Evolutionary conservation across 2,888 invertebrate genomes (phyloP), one percentile per base, ranked within the genome.

Genomic region (Drosophila limbata): DNA sequence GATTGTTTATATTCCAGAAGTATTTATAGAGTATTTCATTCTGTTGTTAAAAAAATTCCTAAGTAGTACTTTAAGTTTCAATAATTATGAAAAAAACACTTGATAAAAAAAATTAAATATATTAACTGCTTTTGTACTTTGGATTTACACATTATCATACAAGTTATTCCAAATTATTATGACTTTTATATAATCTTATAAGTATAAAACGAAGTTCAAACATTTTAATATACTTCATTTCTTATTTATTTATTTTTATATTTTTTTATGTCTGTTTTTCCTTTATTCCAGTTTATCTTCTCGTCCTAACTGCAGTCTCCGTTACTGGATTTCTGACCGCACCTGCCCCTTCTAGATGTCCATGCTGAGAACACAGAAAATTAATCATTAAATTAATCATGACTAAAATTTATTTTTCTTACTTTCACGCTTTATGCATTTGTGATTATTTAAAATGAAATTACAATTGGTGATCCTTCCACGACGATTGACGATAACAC

Each of bases 381-480:
- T 0, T 13, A 9, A n/a, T 35, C 11, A 11, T 48, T 10, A 4
- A 0, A 42, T 13, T 19, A 13, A 42, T 21, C 19, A 21, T 0
- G 15, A 28, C 8, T 28, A 4, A 15, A 35, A 37, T 11, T 25
- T 10, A 8, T 51, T 6, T 6, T 37, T 17, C 31, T 42, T 33
- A 50, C 59, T 31, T 50, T 31, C 21, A 9, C 33, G 42, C 21
- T 31, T 33, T 40, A 11, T 19, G 33, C 60, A 60, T n/a, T 10
- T 21, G 33, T 60, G 50, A 21, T 50, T 60, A 13, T 33, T 15
- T 1, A 50, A 19, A 33, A 33, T 50, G 15, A 60, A 60, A 33
- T 40, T 60, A 33, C 60, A 60, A 21, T 31, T 21, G 5, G 51
- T 42, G 4, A 19, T 15, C 11, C 50, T 60, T 15, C 50, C 21